Base-by-base conservation (phyloP, 2,888 invertebrate species). In the Chirona hameri region DNA sequence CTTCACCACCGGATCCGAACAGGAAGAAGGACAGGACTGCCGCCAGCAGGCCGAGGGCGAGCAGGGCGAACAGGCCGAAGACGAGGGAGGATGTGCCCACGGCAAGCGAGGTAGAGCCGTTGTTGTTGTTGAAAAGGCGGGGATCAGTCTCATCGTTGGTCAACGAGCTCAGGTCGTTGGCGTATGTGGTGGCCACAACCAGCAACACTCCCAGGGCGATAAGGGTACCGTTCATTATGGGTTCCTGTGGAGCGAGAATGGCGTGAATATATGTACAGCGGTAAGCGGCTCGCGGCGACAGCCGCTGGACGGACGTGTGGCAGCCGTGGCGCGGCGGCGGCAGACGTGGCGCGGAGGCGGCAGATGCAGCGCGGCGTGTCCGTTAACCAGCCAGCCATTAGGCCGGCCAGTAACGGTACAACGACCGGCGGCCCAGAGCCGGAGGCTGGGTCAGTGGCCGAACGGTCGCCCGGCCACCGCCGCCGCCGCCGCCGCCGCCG, bases 81-180 rank as follows among this genome's bases (percentile, higher is more conserved):
- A 83, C 65, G 81, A 85, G 84, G 81, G 85, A 81, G 81, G 82
- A 69, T 60, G 83, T 84, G 81, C 84, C 84, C 65, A 85, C 82
- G 79, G 85, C 83, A 79, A 85, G 83, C 48, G 84, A 83, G 82
- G 84, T 85, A 80, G 81, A 72, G 69, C 84, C 84, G 83, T 81
- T 82, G 82, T 79, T 82, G 72, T 83, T 81, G 82, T 84, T 81
- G 82, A 84, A 82, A 82, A 84, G 82, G 79, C 84, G 84, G 69
- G 82, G 82, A 81, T 83, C 83, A 65, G 82, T 79, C 79, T 83
- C 81, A 12, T 82, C 83, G 52, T 65, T 48, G 72, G 48, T 9
- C 15, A 52, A n/a, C 3, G 48, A 9, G 80, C 27, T n/a, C n/a
- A 80, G 80, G 15, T 80, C 80, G 18, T 80, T 80, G 52, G 80